These are phyloP conservation scores for Distichodus sexfasciatus DNA, from an alignment of 2,797 vertebrate species.

Conservation along the genomic window DNA sequence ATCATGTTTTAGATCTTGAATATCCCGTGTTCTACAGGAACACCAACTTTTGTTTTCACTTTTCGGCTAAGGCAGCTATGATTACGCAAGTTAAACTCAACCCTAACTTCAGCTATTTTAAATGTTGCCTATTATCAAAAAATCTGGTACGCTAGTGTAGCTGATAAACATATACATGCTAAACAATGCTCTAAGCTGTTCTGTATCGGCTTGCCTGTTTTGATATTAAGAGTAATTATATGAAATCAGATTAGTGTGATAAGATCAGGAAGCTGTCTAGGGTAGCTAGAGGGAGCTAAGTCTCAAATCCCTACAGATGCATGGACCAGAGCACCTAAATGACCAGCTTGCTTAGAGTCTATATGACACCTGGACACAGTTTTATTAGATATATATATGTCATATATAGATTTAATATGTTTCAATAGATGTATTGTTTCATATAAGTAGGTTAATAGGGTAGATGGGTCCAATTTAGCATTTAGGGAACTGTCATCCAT, in stretches of 20 bases:
- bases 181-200: neutral
- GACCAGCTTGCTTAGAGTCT: neutral
- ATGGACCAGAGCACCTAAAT: constrained; percentile 51
- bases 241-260: constrained; percentile 63
- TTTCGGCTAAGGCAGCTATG: neutral
- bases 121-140: too few relatives aligned
- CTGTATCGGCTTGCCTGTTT: constrained; percentile 37
- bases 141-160: too few relatives aligned
- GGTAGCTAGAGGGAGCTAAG: constrained; percentile 60
- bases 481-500: too few relatives aligned
- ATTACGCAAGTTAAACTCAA: neutral
- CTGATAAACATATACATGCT: neutral
- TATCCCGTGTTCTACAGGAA: neutral
- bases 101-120: neutral
- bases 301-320: constrained; percentile 63
- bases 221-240: constrained; percentile 56
- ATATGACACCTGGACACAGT: constrained; percentile 8
- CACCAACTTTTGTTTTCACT: neutral
- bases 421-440: neutral
- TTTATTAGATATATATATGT: too few relatives aligned
- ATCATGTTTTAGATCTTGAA: neutral
- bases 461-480: too few relatives aligned
- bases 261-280: constrained; percentile 59
- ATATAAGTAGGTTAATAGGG: too few relatives aligned
- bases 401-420: too few relatives aligned